A percentile compares a stretch with the other conserved stretches of the same genome.
Conservation (phyloP, 2,888 invertebrate species). For the Cerastis leucographa region DNA sequence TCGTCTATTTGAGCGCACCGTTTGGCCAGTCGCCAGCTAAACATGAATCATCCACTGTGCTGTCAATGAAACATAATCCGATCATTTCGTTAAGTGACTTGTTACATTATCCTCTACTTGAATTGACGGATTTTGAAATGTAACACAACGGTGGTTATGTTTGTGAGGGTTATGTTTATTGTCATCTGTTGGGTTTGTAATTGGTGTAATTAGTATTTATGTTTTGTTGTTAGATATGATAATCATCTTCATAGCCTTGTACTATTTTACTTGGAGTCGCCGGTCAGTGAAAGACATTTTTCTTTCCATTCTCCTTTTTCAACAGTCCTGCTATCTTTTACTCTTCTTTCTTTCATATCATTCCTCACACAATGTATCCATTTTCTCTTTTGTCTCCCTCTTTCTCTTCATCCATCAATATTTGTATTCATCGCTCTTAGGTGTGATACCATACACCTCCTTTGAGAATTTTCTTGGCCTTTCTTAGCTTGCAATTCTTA, state of each 20-base stretch:
- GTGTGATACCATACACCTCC: neutral
- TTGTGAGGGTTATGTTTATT: conserved; percentile 39
- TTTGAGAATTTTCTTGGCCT: neutral
- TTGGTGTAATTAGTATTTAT: conserved; percentile 12
- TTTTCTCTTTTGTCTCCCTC: neutral
- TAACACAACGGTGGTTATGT: conserved; percentile 55
- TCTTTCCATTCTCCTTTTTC: neutral
- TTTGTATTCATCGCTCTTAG: neutral
- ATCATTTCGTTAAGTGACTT: conserved; percentile 77
- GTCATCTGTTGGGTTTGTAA: conserved; percentile 40
- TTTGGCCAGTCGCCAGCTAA: conserved; percentile 75
- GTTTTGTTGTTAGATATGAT: conserved; percentile 12
- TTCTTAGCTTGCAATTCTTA: neutral
- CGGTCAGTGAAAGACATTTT: neutral
- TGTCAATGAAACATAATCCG: conserved; percentile 82
- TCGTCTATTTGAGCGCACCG: conserved; percentile 69
- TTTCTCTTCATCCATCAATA: neutral
- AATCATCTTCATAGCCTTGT: neutral
- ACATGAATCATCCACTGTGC: conserved; percentile 78
- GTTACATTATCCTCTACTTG: conserved; percentile 70
- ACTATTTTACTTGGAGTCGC: accelerated
- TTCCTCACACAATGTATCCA: neutral
- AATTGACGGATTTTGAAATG: conserved; percentile 66
- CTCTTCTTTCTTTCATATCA: neutral
- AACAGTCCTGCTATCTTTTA: neutral